Evolutionary conservation across 2,888 invertebrate species (phyloP), one percentile per base, ranked within the genome.

Genomic region (Phengaris arion): DNA sequence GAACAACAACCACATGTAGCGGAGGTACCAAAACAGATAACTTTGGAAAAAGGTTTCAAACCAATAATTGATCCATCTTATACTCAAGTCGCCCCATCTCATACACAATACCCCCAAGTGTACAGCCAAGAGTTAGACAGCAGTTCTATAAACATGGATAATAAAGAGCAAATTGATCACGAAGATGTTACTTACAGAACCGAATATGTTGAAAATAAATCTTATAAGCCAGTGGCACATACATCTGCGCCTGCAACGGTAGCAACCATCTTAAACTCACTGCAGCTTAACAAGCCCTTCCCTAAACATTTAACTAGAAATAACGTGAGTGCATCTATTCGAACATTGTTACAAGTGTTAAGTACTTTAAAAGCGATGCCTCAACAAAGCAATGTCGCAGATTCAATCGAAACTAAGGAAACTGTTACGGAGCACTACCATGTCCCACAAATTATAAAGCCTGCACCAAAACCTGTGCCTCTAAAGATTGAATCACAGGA

Each of bases 271-370:
- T 84, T 97, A 59, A 96, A 96, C 83, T 96, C 96, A 76, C 90
- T 97, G 51, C 97, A 97, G 86, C 91, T 96, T 22, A 95, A 96
- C 81, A 96, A 97, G 87, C 95, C 96, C 69, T 90, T 97, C 80
- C 97, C 97, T 0, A 96, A 96, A 80, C 96, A 95, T 9, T 93
- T 97, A 48, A 97, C 96, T 6, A 94, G 95, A 75, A 96, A 96
- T 80, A 97, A 97, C 82, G 95, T 97, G 70, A 96, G 97, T 81
- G 95, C 96, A 78, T 97, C 97, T 73, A 96, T 97, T 78, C 95
- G 94, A 84, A 97, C 97, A 0, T 89, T 97, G 77, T 94, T 97
- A 13, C 96, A 96, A 84, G 97, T 97, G 77, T 88, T 97, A 74
- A 95, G 95, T 82, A 94, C 96, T 76, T 89, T 97, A 73, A 96